Percentiles rank a stretch among this genome's conserved stretches.
Conservation (phyloP, 64 coral and sea anemone genomes). For the Dendronephthya gigantea region DNA sequence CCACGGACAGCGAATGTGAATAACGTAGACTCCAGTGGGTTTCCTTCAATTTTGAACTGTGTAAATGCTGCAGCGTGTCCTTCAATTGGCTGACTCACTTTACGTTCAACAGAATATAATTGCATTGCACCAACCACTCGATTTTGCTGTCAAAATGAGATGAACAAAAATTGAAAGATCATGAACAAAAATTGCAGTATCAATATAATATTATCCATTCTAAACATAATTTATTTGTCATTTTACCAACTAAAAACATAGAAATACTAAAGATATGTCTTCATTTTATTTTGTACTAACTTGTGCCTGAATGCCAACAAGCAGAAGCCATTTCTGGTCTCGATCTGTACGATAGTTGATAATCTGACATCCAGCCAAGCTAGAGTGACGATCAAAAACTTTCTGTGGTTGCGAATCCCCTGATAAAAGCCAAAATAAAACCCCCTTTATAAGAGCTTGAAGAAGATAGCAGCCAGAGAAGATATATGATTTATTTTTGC, state of each 20-base stretch:
- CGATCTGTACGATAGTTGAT: conserved; percentile 97
- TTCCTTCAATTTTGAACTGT: conserved; percentile 87
- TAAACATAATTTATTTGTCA: too few species aligned
- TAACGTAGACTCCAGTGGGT: conserved; percentile 73
- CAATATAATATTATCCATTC: too few species aligned
- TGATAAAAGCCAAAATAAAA: too few species aligned
- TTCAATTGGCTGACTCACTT: conserved; percentile 98
- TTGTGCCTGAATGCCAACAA: conserved; percentile 97
- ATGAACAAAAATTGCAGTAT: too few species aligned
- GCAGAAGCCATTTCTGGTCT: conserved; percentile 67
- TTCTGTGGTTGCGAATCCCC: conserved; percentile 91
- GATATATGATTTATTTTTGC: neutral
- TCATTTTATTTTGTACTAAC: conserved; percentile 22
- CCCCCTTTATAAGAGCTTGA: neutral
- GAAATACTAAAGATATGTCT: too few species aligned
- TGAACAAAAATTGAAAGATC: neutral
- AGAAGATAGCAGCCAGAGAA: too few species aligned
- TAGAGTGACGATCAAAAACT: conserved; percentile 99
- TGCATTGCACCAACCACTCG: conserved; percentile 99
- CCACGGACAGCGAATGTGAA: conserved; percentile 96
- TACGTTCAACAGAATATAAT: conserved; percentile 84
- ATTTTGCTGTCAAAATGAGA: conserved; percentile 55
- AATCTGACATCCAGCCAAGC: conserved; percentile 91
- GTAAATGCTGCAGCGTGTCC: conserved; percentile 86
- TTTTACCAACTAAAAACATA: too few species aligned